phyloP scores from a whole-genome alignment of 1,140 invertebrate genomes.

The Trichonephila inaurata region DNA sequence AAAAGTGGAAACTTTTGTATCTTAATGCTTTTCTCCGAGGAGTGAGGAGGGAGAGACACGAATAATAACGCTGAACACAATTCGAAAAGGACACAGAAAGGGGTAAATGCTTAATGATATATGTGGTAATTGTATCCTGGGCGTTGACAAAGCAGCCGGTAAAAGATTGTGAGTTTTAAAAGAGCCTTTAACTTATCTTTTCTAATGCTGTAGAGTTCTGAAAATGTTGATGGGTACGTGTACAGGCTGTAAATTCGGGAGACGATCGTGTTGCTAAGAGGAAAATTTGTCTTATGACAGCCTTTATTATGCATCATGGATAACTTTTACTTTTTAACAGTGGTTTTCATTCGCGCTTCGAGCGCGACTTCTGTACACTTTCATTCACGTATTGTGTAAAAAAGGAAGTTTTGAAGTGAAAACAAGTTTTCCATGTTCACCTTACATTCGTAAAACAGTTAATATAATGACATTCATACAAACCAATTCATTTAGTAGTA shows the following conservation, averaged over 20 bases:
- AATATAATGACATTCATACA: not conserved
- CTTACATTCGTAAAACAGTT: too few species aligned
- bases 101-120: slow-evolving; percentile 75
- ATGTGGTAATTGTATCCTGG: slow-evolving; percentile 73
- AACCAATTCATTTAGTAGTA: not conserved
- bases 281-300: not conserved
- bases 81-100: slow-evolving; percentile 65
- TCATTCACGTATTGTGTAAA: not conserved
- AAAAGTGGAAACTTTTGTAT: slow-evolving; percentile 76
- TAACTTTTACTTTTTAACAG: not conserved
- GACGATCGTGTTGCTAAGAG: not conserved
- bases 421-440: not conserved
- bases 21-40: slow-evolving; percentile 55
- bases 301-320: not conserved
- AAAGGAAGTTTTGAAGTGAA: not conserved
- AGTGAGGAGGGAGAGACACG: not conserved
- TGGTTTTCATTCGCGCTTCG: not conserved
- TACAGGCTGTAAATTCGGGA: slow-evolving; percentile 43
- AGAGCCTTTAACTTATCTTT: slow-evolving; percentile 52
- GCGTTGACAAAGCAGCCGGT: slow-evolving; percentile 70
- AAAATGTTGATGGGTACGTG: slow-evolving; percentile 53
- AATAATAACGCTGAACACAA: slow-evolving; percentile 63
- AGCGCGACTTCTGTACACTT: not conserved
- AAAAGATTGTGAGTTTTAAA: slow-evolving; percentile 56
- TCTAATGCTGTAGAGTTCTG: slow-evolving; percentile 17